Evolutionary conservation across 1,140 invertebrate genomes (phyloP).

Genomic region (Papilio glaucus): DNA sequence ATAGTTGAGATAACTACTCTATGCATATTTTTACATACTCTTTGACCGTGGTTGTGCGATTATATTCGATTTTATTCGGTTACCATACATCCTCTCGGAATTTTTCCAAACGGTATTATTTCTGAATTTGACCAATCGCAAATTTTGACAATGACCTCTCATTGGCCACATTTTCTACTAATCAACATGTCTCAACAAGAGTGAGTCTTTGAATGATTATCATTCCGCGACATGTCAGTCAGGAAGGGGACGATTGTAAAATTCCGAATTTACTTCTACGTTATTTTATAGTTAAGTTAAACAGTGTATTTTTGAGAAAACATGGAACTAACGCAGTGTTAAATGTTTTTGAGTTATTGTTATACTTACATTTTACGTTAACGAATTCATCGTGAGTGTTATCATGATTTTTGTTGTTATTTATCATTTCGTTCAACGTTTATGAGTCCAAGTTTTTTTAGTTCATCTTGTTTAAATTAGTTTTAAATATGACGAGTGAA

Average conservation of each 20-base stretch:
- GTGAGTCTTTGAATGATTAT: slow-evolving; percentile 37
- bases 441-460: slow-evolving; percentile 38
- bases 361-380: slow-evolving; percentile 36
- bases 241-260: slow-evolving; percentile 35
- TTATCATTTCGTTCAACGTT: slow-evolving; percentile 51
- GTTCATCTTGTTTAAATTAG: slow-evolving; percentile 39
- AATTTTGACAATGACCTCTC: slow-evolving; percentile 33
- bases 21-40: background rate
- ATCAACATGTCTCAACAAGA: slow-evolving; percentile 33
- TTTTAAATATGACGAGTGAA: slow-evolving; percentile 53
- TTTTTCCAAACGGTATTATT: slow-evolving; percentile 26
- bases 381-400: slow-evolving; percentile 3
- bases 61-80: slow-evolving; percentile 16
- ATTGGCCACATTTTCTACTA: slow-evolving; percentile 36
- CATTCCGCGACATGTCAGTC: slow-evolving; percentile 35
- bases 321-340: slow-evolving; percentile 33
- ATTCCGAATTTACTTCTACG: slow-evolving; percentile 25
- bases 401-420: slow-evolving; percentile 49
- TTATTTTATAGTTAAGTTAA: slow-evolving; percentile 35
- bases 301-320: slow-evolving; percentile 35
- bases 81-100: slow-evolving; percentile 17
- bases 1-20: background rate
- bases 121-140: slow-evolving; percentile 32
- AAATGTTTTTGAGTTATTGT: slow-evolving; percentile 32
- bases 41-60: slow-evolving; percentile 10